A percentile compares a stretch with the other conserved stretches of the same genome.
Evolutionary conservation across 1,140 invertebrate genomes (phyloP).

Genomic region (Euglossa dilemma): DNA sequence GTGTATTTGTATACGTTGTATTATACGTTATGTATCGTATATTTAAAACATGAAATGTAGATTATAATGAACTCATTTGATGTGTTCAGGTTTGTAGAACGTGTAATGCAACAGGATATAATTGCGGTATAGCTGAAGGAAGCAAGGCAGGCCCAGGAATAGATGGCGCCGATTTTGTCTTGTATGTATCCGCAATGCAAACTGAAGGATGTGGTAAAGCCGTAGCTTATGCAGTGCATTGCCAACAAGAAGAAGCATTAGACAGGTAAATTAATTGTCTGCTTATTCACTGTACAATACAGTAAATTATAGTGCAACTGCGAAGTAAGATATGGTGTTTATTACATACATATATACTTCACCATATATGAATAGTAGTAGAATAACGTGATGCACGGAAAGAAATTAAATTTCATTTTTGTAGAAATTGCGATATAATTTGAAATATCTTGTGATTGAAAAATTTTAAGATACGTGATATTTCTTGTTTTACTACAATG

Average conservation of each 20-base stretch:
- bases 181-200: slow-evolving; percentile 97
- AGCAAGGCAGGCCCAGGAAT: slow-evolving; percentile 88
- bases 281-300: neutral
- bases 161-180: slow-evolving; percentile 95
- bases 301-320: neutral
- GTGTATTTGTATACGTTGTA: too few relatives aligned
- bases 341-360: too few relatives aligned
- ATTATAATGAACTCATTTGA: slow-evolving; percentile 1
- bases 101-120: slow-evolving; percentile 92
- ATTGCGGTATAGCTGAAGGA: slow-evolving; percentile 85
- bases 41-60: neutral
- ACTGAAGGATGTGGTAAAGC: slow-evolving; percentile 95
- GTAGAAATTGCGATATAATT: too few relatives aligned
- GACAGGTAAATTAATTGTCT: slow-evolving; percentile 87
- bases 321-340: neutral
- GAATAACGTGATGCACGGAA: too few relatives aligned
- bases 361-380: too few relatives aligned
- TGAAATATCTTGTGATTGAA: too few relatives aligned
- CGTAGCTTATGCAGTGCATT: slow-evolving; percentile 98
- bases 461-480: too few relatives aligned
- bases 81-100: slow-evolving; percentile 89
- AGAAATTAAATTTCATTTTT: too few relatives aligned
- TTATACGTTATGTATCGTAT: neutral
- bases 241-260: slow-evolving; percentile 96
- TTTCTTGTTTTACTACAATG: too few relatives aligned